Evolutionary conservation across 2,797 vertebrate genomes (phyloP).

Genomic region (Smutsia gigantea): DNA sequence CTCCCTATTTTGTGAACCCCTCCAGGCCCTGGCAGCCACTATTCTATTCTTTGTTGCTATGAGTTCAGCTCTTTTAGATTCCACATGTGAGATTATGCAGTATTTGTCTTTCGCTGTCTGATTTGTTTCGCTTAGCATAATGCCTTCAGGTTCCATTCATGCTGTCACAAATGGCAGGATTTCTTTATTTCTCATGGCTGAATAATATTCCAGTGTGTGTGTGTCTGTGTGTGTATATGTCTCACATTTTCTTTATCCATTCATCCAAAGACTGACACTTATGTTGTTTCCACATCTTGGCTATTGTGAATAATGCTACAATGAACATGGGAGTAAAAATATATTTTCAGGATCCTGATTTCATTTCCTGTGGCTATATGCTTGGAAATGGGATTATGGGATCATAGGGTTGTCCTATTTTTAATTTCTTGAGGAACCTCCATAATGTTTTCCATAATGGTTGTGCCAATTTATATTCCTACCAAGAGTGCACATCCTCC

Average conservation of each 20-base stretch:
- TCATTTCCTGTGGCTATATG: not conserved
- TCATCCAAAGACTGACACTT: not conserved
- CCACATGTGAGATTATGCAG: not conserved
- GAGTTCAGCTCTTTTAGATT: not conserved
- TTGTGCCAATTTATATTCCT: not conserved
- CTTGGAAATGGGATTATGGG: not conserved
- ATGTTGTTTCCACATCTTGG: not conserved
- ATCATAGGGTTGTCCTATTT: not conserved
- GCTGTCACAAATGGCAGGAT: not conserved
- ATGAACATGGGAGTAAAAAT: not conserved
- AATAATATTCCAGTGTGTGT: not conserved
- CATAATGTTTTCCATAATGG: not conserved
- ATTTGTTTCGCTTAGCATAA: not conserved
- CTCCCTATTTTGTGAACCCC: not conserved
- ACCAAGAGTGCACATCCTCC: not conserved
- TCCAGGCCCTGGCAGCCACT: not conserved
- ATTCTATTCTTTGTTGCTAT: not conserved
- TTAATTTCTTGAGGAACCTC: not conserved
- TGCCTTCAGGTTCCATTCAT: not conserved
- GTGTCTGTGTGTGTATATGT: too few relatives aligned
- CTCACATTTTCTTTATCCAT: not conserved
- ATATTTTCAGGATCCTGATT: not conserved
- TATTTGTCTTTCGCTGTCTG: not conserved
- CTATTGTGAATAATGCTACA: not conserved
- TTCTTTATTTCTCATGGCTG: not conserved